Evolutionary conservation across 2,888 invertebrate genomes (phyloP).

Genomic region (Carpatolechia fugitivella): DNA sequence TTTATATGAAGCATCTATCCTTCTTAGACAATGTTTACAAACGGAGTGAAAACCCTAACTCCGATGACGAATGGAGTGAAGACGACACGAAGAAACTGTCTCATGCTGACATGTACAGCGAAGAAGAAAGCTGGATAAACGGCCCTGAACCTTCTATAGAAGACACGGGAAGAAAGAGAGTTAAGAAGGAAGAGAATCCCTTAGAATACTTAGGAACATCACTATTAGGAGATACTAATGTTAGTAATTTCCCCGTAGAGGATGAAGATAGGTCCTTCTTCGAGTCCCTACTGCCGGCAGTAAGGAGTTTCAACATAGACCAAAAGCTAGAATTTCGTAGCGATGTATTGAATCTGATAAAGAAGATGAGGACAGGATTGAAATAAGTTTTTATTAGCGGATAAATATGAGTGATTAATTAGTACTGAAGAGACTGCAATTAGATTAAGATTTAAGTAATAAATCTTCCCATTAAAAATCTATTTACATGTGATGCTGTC

Average conservation of each 20-base stretch:
- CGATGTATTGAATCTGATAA: conserved; percentile 52
- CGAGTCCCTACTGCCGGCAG: conserved; percentile 59
- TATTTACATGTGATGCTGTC: background rate
- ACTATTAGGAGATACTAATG: conserved; percentile 32
- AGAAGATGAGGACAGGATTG: conserved; percentile 42
- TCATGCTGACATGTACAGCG: conserved; percentile 17
- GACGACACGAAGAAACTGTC: conserved; percentile 12
- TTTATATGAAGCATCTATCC: conserved; percentile 54
- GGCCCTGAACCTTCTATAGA: conserved; percentile 43
- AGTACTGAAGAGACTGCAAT: background rate
- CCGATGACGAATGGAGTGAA: conserved; percentile 29
- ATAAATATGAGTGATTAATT: no score
- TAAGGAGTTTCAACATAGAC: conserved; percentile 56
- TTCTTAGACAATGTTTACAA: conserved; percentile 52
- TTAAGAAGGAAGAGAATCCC: conserved; percentile 26
- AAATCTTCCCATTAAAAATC: background rate
- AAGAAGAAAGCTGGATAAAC: conserved; percentile 36
- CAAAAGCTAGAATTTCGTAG: conserved; percentile 61
- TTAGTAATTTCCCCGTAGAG: conserved; percentile 33
- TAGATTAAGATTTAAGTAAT: no score
- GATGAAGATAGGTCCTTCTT: conserved; percentile 66
- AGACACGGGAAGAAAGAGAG: conserved; percentile 40
- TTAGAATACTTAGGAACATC: conserved; percentile 53
- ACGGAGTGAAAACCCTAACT: conserved; percentile 42
- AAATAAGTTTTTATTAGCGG: no score